Conservation (phyloP, 2,797 vertebrate species). For the Microctenopoma stevenorrisi region DNA sequence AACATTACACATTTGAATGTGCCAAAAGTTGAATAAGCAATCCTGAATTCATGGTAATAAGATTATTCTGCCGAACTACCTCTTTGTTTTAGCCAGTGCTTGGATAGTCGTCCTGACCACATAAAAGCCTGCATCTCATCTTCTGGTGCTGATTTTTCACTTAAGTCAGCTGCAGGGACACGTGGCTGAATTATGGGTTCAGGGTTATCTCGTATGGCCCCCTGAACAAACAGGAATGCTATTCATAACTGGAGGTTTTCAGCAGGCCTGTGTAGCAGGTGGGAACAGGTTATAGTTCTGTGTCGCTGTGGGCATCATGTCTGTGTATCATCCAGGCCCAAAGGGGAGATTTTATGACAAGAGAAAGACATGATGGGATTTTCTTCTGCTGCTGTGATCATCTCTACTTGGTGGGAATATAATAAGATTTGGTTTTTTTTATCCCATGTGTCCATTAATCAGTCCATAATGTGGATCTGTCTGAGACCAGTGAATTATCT, state of each 20-base stretch:
- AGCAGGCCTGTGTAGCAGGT: conserved; percentile 33
- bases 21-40: too few relatives aligned
- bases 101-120: too few relatives aligned
- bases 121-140: background rate
- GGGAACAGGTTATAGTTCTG: conserved; percentile 29
- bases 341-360: conserved; percentile 20
- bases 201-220: conserved; percentile 11
- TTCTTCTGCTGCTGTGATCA: conserved; percentile 15
- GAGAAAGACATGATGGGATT: conserved; percentile 19
- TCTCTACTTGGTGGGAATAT: conserved; percentile 13
- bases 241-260: conserved; percentile 17
- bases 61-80: too few relatives aligned
- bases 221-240: conserved; percentile 29
- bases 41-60: too few relatives aligned
- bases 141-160: conserved; percentile 5
- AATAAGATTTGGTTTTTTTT: conserved; percentile 36
- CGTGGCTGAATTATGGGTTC: conserved; percentile 12
- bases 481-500: conserved; percentile 16
- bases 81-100: background rate
- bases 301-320: conserved; percentile 11
- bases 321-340: conserved; percentile 14
- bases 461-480: conserved; percentile 34
- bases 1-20: too few relatives aligned
- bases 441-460: conserved; percentile 45
- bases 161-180: background rate